Evolutionary conservation across 2,113 vertebrate genomes (phyloP), one percentile per base, ranked within the genome.

Genomic region (Pelobates fuscus): DNA sequence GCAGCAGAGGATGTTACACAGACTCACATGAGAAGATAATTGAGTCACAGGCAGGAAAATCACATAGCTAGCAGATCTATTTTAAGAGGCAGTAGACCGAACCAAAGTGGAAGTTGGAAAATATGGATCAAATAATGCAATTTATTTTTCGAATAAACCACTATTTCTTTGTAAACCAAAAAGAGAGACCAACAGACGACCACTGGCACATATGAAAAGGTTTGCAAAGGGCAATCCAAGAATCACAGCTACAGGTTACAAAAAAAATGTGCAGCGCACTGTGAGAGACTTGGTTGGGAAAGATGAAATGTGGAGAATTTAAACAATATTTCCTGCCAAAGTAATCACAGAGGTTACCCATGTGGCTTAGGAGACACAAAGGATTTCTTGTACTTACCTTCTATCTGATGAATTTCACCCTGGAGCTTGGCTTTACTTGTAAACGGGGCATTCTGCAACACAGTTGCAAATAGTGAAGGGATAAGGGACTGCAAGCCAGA

Each of bases 401-500:
- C 96, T 83, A 98, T 98, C 72, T 93, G 92, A 67, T 93, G 93
- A 77, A 91, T 83, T 79, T 96, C 95, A 77, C 93, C 94, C 8
- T 94, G 93, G 58, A 98, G 92, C 79, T 91, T 95, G 84, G 89
- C 95, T 88, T 93, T 94, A 87, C 86, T 92, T 81, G 95, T 93
- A 86, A 98, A 99, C 29, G 95, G 96, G 29, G 97, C 95, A 8
- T 97, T 95, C 87, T 95, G 95, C 2, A 99, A 89, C 84, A 98
- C 96, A 66, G 95, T 87, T 14, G 95, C 93, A 80, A 98, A 99
- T 58, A 99, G 89, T 1, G 96, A 92, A 37, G 97, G 94, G 83
- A 95, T 98, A 82, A 99, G 81, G 0, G 97, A 99, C 88, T 99
- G 97, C 82, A 98, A 87, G 30, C 95, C 96, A 11, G 97, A 98